These are phyloP conservation scores for Seira sanloemensis DNA, from an alignment of 2,888 invertebrate genomes.

Conservation along the genomic window DNA sequence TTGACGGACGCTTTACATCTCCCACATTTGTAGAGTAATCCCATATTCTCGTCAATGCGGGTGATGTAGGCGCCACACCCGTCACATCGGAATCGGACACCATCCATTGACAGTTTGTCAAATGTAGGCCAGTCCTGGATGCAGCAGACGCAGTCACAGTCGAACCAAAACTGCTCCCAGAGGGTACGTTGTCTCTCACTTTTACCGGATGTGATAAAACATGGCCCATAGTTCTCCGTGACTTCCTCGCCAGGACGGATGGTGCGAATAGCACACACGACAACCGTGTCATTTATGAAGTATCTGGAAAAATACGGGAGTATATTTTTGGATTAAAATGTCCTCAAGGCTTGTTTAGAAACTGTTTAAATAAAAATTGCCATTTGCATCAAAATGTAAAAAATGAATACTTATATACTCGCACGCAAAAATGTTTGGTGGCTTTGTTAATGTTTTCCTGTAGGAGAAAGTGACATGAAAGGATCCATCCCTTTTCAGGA, in stretches of 20 bases:
- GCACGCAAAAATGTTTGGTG: background rate
- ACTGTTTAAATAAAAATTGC: background rate
- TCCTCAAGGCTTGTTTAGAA: background rate
- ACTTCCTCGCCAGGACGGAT: slow-evolving; percentile 82
- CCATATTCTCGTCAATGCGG: slow-evolving; percentile 62
- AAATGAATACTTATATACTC: background rate
- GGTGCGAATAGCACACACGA: slow-evolving; percentile 83
- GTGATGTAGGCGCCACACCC: slow-evolving; percentile 67
- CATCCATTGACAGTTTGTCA: slow-evolving; percentile 78
- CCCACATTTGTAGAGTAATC: slow-evolving; percentile 67
- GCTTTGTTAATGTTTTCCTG: background rate
- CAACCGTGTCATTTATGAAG: slow-evolving; percentile 84
- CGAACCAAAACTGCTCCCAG: slow-evolving; percentile 79
- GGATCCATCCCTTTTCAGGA: no score
- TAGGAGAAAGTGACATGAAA: no score
- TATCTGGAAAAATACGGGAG: slow-evolving; percentile 78
- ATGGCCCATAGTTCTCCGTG: slow-evolving; percentile 90
- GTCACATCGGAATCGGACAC: slow-evolving; percentile 69
- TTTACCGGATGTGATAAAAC: slow-evolving; percentile 80
- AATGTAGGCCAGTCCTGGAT: slow-evolving; percentile 85
- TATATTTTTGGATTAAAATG: background rate
- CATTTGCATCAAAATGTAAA: background rate
- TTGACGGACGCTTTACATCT: slow-evolving; percentile 66
- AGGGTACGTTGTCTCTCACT: slow-evolving; percentile 81
- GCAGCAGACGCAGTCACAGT: slow-evolving; percentile 85